Base-by-base conservation (phyloP, 2,113 vertebrate species). In the Galeopterus variegatus region DNA sequence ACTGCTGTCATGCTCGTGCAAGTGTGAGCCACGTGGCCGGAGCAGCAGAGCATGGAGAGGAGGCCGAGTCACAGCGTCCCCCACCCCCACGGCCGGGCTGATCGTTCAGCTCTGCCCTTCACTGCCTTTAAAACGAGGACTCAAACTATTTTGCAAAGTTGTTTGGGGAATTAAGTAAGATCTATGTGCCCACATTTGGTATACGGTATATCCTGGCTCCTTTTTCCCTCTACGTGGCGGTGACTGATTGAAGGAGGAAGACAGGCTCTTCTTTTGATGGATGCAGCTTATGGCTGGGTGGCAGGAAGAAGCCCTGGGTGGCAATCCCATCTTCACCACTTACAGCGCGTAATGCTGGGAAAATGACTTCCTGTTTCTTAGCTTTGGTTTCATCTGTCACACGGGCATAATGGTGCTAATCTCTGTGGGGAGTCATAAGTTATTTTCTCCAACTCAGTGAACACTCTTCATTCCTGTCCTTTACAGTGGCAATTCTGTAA, bases 381-480 rank as follows among this genome's bases (percentile, higher is more conserved):
- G 48, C 58, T 77, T 64, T 33, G 70, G 36, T 21, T 36, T 48
- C 65, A 2, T 23, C 45, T 5, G 45, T 58, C 13, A 28, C 3
- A 0, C 6, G 48, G 6, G 14, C 26, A 14, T 50, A 21, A 18
- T 2, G 12, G 56, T 50, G 73, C 73, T 10, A 8, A 7, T 19
- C 50, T 24, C 28, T 11, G 26, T 33, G 41, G 23, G 12, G 64
- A 19, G 23, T 23, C 8, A 12, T 31, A 1, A 23, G 83, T 28
- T 52, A 13, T 1, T 45, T n/a, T 60, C 13, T 45, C 41, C 3
- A 17, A 0, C 17, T 1, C 1, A 41, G 2, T 3, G 48, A 12
- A 18, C 6, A 2, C 5, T 21, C 69, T 21, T 24, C 36, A 3
- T 24, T 13, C 17, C 14, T 33, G 36, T 64, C 84, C 33, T 41